A percentile compares a stretch with the other conserved stretches of the same genome.
phyloP scores from a whole-genome alignment of 2,797 vertebrate genomes.

The Sebastes minor region DNA sequence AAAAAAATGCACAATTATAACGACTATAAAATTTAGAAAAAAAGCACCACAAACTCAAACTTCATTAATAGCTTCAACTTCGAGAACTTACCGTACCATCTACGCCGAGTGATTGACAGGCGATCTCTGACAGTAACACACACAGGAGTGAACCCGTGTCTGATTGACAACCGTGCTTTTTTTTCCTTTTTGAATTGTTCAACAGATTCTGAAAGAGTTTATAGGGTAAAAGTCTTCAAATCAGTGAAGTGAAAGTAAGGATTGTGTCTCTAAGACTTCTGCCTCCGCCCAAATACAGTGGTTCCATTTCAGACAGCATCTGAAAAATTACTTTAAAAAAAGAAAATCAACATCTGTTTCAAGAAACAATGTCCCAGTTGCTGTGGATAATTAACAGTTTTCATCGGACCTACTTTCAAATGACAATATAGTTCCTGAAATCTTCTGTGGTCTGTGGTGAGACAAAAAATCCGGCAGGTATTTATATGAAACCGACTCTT shows the following conservation, averaged over 20 bases:
- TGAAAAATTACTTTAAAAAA: background rate
- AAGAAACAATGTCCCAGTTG: no score
- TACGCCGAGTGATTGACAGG: conserved; percentile 28
- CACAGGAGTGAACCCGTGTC: background rate
- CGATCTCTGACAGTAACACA: background rate
- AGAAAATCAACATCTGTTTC: background rate
- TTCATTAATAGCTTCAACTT: background rate
- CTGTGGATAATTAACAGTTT: background rate
- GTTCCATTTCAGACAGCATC: background rate
- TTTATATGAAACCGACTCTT: background rate
- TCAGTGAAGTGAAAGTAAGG: background rate
- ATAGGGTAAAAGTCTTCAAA: background rate
- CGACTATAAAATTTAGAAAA: background rate
- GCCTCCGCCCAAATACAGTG: no score
- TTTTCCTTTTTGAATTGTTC: background rate
- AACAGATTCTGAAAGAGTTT: background rate
- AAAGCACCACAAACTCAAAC: background rate
- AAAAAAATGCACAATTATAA: background rate
- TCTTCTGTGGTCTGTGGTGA: background rate
- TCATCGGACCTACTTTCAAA: background rate
- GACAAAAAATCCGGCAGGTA: background rate
- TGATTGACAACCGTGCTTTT: conserved; percentile 21
- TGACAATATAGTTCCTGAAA: background rate
- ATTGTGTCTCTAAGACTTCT: background rate
- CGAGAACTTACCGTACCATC: background rate